Evolutionary conservation across 1,140 invertebrate species (phyloP).

Genomic region (Zaprionus nigranus): DNA sequence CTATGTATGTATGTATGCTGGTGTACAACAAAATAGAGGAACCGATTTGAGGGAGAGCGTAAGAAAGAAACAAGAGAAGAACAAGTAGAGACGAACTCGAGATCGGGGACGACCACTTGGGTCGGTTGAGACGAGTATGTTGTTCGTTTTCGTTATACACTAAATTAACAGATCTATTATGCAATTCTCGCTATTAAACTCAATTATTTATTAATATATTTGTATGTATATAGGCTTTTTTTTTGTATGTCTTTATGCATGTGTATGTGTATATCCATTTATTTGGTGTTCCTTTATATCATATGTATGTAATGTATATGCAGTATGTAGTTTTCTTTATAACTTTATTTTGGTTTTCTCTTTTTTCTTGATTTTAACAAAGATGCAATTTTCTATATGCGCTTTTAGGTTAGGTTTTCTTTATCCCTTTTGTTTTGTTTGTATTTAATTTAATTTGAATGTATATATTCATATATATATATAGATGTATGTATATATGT

Average conservation of each 20-base stretch:
- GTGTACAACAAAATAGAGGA: slow-evolving; percentile 22
- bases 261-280: slow-evolving; percentile 27
- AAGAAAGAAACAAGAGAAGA: slow-evolving; percentile 7
- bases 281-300: slow-evolving; percentile 16
- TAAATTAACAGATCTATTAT: slow-evolving; percentile 78
- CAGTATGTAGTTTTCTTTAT: slow-evolving; percentile 41
- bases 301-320: slow-evolving; percentile 25
- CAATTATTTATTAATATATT: slow-evolving; percentile 59
- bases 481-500: slow-evolving; percentile 49
- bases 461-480: slow-evolving; percentile 1
- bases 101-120: slow-evolving; percentile 12
- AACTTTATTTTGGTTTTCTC: slow-evolving; percentile 26
- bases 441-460: slow-evolving; percentile 9
- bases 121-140: slow-evolving; percentile 45
- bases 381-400: slow-evolving; percentile 60
- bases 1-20: slow-evolving; percentile 4
- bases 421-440: neutral
- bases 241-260: neutral
- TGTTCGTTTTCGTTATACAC: slow-evolving; percentile 63
- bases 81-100: slow-evolving; percentile 2
- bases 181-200: slow-evolving; percentile 72
- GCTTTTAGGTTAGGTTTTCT: slow-evolving; percentile 19
- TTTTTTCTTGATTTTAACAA: slow-evolving; percentile 62
- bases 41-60: slow-evolving; percentile 2
- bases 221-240: slow-evolving; percentile 22